Evolutionary conservation across 2,888 invertebrate species (phyloP).

Genomic region (Tolmerus cingulatus): DNA sequence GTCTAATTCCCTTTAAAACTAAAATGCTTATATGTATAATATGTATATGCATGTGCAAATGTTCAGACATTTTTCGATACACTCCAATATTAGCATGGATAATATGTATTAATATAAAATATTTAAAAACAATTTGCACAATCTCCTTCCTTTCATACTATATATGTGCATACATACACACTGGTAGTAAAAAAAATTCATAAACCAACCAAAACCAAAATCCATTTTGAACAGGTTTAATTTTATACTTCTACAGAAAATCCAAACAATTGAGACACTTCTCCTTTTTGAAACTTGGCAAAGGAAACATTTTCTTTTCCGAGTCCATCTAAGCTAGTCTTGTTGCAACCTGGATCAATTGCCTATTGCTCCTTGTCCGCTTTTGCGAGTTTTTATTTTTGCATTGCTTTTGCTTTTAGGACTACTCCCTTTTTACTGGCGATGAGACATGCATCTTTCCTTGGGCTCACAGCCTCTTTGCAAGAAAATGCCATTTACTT

Average conservation of each 20-base stretch:
- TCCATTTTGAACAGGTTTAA: background rate
- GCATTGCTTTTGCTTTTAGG: slow-evolving; percentile 16
- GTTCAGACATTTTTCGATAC: too few relatives aligned
- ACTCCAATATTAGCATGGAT: too few relatives aligned
- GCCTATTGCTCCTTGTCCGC: slow-evolving; percentile 57
- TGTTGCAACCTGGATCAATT: slow-evolving; percentile 55
- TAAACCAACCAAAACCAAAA: background rate
- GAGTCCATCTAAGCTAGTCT: slow-evolving; percentile 58
- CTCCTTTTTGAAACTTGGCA: slow-evolving; percentile 54
- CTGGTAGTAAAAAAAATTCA: background rate
- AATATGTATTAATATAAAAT: too few relatives aligned
- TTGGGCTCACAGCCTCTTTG: slow-evolving; percentile 51
- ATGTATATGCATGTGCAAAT: too few relatives aligned
- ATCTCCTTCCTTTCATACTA: too few relatives aligned
- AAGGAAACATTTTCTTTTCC: slow-evolving; percentile 53
- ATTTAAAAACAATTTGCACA: too few relatives aligned
- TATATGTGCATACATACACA: too few relatives aligned
- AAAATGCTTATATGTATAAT: too few relatives aligned
- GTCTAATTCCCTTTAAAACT: too few relatives aligned
- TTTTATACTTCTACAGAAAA: slow-evolving; percentile 59
- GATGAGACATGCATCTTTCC: slow-evolving; percentile 52
- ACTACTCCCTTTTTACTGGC: slow-evolving; percentile 45
- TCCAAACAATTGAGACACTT: slow-evolving; percentile 59
- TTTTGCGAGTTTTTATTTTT: slow-evolving; percentile 50
- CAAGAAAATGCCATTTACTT: slow-evolving; percentile 56